Base-by-base conservation (phyloP, 2,797 vertebrate species). In the Cossypha heuglini region DNA sequence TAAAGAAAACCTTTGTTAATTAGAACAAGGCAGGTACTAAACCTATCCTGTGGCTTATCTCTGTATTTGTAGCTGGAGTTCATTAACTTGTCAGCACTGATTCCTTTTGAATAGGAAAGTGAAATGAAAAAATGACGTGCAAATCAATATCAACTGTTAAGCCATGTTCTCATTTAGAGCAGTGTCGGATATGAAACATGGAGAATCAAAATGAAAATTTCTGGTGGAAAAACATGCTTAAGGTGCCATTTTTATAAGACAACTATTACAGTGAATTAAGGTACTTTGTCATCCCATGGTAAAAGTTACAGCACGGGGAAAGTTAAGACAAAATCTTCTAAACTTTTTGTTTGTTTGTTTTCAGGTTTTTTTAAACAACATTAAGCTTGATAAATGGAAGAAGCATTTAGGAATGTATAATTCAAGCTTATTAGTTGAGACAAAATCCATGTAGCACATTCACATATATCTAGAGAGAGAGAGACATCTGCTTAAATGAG, bases 61-160 rank as follows among this genome's bases (percentile, higher is more conserved):
- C n/a, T 72, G 90, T 73, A 85, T 95, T 95, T 97, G 94, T 96
- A 93, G 93, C 94, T 90, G 73, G 84, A 97, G 95, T 95, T 97
- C 97, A 97, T 98, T 98, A 98, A 96, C 93, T 96, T 97, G 96
- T 97, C 97, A 97, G 94, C 71, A 57, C 73, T 52, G 22, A 72
- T 97, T 97, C 86, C 73, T 96, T 96, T 52, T 64, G 80, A 97
- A 96, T 77, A 89, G 81, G 25, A 48, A 84, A 87, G 51, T 37
- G 68, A 96, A 96, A 97, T 62, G 87, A 97, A 96, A 97, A 94
- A 94, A 89, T 86, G 86, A 75, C 11, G 3, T 88, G 80, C 59
- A 91, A 96, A 97, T 98, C 94, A 55, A 86, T 96, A 95, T 85
- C 82, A 74, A 35, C 90, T 62, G 82, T 63, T 95, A 91, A 96